Conservation (phyloP, 2,797 vertebrate genomes). For the Synanceia verrucosa region DNA sequence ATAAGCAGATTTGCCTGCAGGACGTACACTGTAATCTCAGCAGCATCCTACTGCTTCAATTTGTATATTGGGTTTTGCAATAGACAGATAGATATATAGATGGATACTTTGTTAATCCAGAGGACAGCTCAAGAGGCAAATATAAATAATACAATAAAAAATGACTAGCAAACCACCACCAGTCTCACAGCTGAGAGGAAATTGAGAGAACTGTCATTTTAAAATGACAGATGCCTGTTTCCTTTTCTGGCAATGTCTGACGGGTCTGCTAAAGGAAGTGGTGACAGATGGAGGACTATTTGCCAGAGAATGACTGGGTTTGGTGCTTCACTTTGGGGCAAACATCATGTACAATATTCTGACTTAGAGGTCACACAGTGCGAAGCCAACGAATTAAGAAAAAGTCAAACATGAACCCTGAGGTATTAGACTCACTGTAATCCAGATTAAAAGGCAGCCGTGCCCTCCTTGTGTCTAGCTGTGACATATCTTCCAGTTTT, state of each 20-base stretch:
- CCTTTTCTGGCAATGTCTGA: constrained; percentile 15
- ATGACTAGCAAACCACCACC: background rate
- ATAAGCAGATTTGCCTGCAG: constrained; percentile 38
- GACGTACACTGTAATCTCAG: constrained; percentile 28
- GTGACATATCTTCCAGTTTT: constrained; percentile 35
- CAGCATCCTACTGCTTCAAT: background rate
- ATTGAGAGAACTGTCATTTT: background rate
- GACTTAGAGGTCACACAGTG: constrained; percentile 11
- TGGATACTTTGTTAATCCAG: too few relatives aligned
- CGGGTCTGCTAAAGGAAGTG: constrained; percentile 57
- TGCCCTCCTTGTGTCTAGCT: constrained; percentile 34
- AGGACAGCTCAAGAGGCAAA: too few relatives aligned
- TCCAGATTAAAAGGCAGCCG: constrained; percentile 65
- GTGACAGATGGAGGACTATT: constrained; percentile 33
- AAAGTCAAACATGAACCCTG: constrained; percentile 55
- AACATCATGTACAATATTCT: background rate
- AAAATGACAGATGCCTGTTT: constrained; percentile 30
- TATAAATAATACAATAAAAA: too few relatives aligned
- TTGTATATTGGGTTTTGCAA: background rate
- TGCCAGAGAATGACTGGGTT: background rate
- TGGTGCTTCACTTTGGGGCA: background rate
- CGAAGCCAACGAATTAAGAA: constrained; percentile 28
- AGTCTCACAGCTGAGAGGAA: background rate
- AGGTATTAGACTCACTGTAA: constrained; percentile 62
- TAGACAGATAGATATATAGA: too few relatives aligned